Evolutionary conservation across 1,140 invertebrate species (phyloP).

Genomic region (Drosophila punjabiensis): DNA sequence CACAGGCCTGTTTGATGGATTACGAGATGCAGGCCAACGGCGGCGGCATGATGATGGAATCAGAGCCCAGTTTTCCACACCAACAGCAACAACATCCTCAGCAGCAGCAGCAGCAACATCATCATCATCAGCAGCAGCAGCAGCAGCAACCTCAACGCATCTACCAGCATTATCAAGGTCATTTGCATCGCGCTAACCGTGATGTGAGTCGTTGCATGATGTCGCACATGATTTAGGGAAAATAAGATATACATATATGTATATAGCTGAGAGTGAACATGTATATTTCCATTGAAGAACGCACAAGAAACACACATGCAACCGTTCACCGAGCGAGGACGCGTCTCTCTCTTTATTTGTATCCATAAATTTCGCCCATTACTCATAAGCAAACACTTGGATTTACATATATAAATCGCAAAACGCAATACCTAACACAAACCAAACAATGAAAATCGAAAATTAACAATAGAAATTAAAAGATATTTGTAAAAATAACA

Average conservation of each 20-base stretch:
- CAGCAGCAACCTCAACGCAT: constrained; percentile 56
- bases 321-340: constrained; percentile 50
- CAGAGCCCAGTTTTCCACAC: constrained; percentile 38
- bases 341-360: constrained; percentile 47
- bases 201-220: constrained; percentile 85
- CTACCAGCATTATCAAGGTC: constrained; percentile 83
- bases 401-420: constrained; percentile 9
- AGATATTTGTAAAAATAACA: constrained; percentile 51
- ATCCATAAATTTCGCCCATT: constrained; percentile 24
- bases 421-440: constrained; percentile 18
- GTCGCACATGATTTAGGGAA: constrained; percentile 83
- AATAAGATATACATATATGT: constrained; percentile 17
- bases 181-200: constrained; percentile 84
- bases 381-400: constrained; percentile 18
- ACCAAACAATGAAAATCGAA: constrained; percentile 15
- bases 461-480: constrained; percentile 17
- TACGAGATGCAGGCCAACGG: constrained; percentile 63
- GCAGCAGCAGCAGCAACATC: constrained; percentile 40
- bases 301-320: constrained; percentile 49
- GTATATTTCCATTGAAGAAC: constrained; percentile 19
- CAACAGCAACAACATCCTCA: constrained; percentile 34
- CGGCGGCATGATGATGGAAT: constrained; percentile 45
- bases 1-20: constrained; percentile 79
- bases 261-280: constrained; percentile 27
- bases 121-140: constrained; percentile 40